Evolutionary conservation across 1,140 invertebrate genomes (phyloP), one percentile per base, ranked within the genome.

Genomic region (Drosophila pruinosa): DNA sequence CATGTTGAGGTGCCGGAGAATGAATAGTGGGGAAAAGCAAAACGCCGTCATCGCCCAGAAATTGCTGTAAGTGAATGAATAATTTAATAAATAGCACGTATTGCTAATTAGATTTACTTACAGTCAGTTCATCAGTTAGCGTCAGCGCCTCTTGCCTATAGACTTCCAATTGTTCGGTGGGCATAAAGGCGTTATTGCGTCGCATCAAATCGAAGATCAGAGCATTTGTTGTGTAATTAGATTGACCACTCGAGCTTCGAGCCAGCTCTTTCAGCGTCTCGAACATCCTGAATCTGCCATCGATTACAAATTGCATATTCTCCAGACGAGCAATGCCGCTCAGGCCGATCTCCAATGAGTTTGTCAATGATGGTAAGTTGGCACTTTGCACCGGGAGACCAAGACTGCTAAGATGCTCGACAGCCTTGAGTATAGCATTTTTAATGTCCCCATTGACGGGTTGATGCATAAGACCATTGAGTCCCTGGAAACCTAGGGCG

Each of bases 11-110:
- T 0, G 96, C 95, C 1, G 93, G 65, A 5, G 91, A 90, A 5
- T 93, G 93, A 91, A 95, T 95, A 3, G 94, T 94, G 6, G 97
- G 97, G 80, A 94, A 96, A 1, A 97, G 81, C n/a, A 97, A 91
- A 15, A 98, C 93, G 2, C 95, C 95, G 82, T 95, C 92, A 1
- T 94, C 92, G 15, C 94, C 93, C 1, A 95, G 91, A 5, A 92
- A 48, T 17, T 91, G 41, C 94, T 95, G 76, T 0, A 81, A 86
- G 17, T 53, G 54, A 15, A 10, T 48, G 5, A 8, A 10, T n/a
- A 0, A 26, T n/a, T 19, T 19, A 6, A 36, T 5, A 26, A 41
- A 19, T 22, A 24, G 15, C 7, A 24, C 28, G 10, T n/a, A n/a
- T n/a, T n/a, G n/a, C n/a, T n/a, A n/a, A 12, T 34, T 38, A 17